Evolutionary conservation across 2,797 vertebrate species (phyloP), one percentile per base, ranked within the genome.

Genomic region (Myripristis murdjan): DNA sequence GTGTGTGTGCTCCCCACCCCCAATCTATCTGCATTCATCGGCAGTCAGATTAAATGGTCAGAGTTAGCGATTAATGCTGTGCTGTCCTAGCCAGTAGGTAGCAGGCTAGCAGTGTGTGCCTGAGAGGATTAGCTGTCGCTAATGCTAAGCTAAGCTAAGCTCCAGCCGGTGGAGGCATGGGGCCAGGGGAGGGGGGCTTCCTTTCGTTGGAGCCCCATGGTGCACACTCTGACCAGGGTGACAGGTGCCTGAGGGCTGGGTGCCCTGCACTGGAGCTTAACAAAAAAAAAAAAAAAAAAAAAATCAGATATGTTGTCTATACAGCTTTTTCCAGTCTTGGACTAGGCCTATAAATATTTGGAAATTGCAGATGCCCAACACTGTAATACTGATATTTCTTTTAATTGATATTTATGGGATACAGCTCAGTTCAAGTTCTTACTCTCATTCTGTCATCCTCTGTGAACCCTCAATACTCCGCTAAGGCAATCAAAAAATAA

Each of bases 81-180:
- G 84, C 80, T 59, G 79, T 79, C 79, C 79, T 6, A 62, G 83
- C 85, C 77, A 80, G 79, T 70, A 82, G 77, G 79, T 82, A 81
- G 84, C 86, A 78, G 55, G 86, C 84, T 20, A 75, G 63, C 85
- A 68, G 78, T 70, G 83, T 61, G 75, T 49, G 52, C 70, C 89
- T 90, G 90, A 96, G 95, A 93, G 88, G 95, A 95, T 96, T 96
- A 95, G 91, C 86, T 39, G 69, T 73, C 79, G 91, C 78, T 95
- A 95, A 95, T 86, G 91, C 92, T 93, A 92, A 91, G 78, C 87
- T 91, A 90, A 88, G 44, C 81, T 87, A 88, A 90, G 83, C 85
- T 89, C 70, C 73, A 72, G 81, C 68, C 72, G 72, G 47, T 70
- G 73, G 59, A 65, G 53, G 65, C 72, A 76, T 82, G 59, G 49